A percentile compares a stretch with the other conserved stretches of the same genome.
phyloP scores from a whole-genome alignment of 2,888 invertebrate genomes.

The Eucriotettix oculatus region DNA sequence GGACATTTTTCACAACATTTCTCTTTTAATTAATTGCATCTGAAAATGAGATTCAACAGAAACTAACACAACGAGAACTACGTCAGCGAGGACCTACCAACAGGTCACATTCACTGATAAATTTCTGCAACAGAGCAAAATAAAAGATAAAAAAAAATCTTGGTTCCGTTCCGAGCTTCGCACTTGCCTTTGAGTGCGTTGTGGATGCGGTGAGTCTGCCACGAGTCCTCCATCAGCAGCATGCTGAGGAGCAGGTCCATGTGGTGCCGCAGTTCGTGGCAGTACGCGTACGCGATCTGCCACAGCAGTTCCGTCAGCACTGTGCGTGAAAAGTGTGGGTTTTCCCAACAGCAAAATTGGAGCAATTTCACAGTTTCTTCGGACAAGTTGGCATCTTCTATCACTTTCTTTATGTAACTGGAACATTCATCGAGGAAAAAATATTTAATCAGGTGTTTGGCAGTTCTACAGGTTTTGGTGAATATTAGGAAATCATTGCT shows the following conservation, averaged over 20 bases:
- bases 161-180: too few species aligned
- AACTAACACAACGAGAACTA: too few species aligned
- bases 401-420: conserved; percentile 84
- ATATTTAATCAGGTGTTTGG: too few species aligned
- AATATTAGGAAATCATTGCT: too few species aligned
- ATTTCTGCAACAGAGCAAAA: too few species aligned
- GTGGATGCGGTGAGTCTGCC: conserved; percentile 88
- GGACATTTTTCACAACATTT: too few species aligned
- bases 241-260: conserved; percentile 77
- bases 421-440: conserved; percentile 12
- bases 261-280: conserved; percentile 84
- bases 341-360: conserved; percentile 94
- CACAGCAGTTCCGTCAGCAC: conserved; percentile 82
- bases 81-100: too few species aligned
- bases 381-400: conserved; percentile 83
- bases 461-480: too few species aligned
- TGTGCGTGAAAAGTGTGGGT: conserved; percentile 78
- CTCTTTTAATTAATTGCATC: too few species aligned
- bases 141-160: too few species aligned
- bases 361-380: conserved; percentile 81
- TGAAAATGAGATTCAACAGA: too few species aligned
- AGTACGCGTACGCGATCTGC: conserved; percentile 82
- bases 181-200: conserved; percentile 69
- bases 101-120: too few species aligned
- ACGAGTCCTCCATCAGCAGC: conserved; percentile 82